Conservation (phyloP, 1,140 invertebrate genomes). For the Aphis gossypii region DNA sequence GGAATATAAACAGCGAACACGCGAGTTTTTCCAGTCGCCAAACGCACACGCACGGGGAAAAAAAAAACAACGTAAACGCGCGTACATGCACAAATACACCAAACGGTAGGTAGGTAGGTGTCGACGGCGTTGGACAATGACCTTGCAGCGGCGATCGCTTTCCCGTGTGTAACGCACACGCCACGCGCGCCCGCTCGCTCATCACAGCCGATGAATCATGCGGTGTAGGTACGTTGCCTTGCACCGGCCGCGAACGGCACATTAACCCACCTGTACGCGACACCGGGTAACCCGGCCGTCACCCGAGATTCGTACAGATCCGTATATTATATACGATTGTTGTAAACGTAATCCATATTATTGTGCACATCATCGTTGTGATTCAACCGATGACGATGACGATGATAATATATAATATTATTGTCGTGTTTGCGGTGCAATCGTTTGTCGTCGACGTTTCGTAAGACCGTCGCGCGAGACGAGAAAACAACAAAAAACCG, state of each 20-base stretch:
- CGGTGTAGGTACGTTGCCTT: neutral
- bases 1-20: neutral
- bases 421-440: neutral
- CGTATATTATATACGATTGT: neutral
- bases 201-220: constrained; percentile 39
- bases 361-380: neutral
- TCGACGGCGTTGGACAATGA: constrained; percentile 50
- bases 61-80: neutral
- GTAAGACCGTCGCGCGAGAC: neutral
- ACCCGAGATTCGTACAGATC: neutral
- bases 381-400: neutral
- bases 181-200: neutral
- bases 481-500: neutral
- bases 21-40: constrained; percentile 48
- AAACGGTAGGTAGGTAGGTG: constrained; percentile 28
- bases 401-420: neutral
- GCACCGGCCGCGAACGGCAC: neutral
- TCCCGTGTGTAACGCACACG: constrained; percentile 48
- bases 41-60: neutral
- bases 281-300: constrained; percentile 34
- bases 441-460: neutral
- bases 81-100: neutral
- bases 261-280: constrained; percentile 33
- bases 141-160: constrained; percentile 47
- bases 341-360: neutral